Conservation (phyloP, 2,797 vertebrate species). For the Lagorchestes hirsutus region DNA sequence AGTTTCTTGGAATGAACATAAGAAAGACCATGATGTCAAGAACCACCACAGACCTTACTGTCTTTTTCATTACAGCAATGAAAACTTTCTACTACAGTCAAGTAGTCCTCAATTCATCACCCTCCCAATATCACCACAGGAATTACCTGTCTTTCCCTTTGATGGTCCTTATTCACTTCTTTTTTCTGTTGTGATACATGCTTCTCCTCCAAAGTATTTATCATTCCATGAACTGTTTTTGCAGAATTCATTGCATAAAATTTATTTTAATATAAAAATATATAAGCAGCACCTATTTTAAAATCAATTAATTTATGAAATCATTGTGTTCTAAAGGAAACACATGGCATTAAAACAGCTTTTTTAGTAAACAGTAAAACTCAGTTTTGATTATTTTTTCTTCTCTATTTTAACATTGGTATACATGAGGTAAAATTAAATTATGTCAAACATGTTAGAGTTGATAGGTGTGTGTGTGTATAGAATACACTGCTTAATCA, state of each 20-base stretch:
- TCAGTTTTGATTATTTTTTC: constrained; percentile 82
- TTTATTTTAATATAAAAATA: constrained; percentile 85
- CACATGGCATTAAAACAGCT: constrained; percentile 82
- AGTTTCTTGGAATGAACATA: constrained; percentile 18
- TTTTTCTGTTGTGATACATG: not conserved
- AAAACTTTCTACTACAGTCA: not conserved
- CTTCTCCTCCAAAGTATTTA: not conserved
- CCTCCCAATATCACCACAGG: not conserved
- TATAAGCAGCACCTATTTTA: constrained; percentile 83
- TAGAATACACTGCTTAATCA: constrained; percentile 85
- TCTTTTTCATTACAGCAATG: not conserved
- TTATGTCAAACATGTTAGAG: constrained; percentile 84
- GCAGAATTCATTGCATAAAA: constrained; percentile 82
- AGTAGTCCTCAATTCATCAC: constrained; percentile 5
- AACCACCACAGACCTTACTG: not conserved
- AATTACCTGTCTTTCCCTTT: not conserved
- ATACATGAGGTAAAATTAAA: constrained; percentile 81
- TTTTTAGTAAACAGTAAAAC: too few relatives aligned
- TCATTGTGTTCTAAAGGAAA: constrained; percentile 83
- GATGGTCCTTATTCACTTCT: not conserved
- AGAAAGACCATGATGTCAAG: constrained; percentile 6
- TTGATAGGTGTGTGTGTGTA: constrained; percentile 58
- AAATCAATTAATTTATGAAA: constrained; percentile 86
- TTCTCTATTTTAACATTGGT: constrained; percentile 78
- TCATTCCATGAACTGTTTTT: constrained; percentile 15